A percentile compares a stretch with the other conserved stretches of the same genome.
Evolutionary conservation across 2,888 invertebrate species (phyloP).

Genomic region (Campopleginae sp.): DNA sequence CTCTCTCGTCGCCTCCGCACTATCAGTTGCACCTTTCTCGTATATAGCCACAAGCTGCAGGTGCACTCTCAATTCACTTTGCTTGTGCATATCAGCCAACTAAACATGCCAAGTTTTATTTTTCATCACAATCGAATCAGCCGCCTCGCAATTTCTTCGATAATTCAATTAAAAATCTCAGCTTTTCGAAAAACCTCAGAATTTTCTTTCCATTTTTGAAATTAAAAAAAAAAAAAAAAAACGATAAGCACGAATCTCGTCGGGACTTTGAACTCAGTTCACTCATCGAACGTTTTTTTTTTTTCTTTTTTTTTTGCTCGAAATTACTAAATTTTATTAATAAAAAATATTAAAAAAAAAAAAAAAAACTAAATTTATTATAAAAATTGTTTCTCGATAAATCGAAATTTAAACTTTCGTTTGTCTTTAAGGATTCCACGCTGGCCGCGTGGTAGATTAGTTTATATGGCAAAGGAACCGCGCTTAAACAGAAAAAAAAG

Average conservation of each 20-base stretch:
- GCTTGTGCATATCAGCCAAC: not conserved
- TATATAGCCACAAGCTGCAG: constrained; percentile 27
- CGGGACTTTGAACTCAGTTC: too few species aligned
- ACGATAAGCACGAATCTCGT: not conserved
- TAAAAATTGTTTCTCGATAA: not conserved
- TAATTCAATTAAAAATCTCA: not conserved
- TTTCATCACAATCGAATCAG: not conserved
- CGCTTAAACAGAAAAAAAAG: constrained; percentile 37
- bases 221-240: not conserved
- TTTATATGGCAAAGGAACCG: constrained; percentile 44
- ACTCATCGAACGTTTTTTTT: too few species aligned
- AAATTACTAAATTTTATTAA: too few species aligned
- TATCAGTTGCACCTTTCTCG: constrained; percentile 21
- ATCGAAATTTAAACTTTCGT: not conserved
- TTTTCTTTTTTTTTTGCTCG: too few species aligned
- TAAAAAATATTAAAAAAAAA: too few species aligned
- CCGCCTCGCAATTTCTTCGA: not conserved
- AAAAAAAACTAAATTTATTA: too few species aligned
- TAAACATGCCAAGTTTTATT: not conserved
- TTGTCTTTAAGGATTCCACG: constrained; percentile 21
- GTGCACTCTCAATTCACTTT: constrained; percentile 30
- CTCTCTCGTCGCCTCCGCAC: constrained; percentile 22
- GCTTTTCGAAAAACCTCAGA: too few species aligned
- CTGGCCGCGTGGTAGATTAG: not conserved
- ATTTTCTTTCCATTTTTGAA: too few species aligned